Base-by-base conservation (phyloP, 2,113 vertebrate species). In the Poeciliopsis prolifica region DNA sequence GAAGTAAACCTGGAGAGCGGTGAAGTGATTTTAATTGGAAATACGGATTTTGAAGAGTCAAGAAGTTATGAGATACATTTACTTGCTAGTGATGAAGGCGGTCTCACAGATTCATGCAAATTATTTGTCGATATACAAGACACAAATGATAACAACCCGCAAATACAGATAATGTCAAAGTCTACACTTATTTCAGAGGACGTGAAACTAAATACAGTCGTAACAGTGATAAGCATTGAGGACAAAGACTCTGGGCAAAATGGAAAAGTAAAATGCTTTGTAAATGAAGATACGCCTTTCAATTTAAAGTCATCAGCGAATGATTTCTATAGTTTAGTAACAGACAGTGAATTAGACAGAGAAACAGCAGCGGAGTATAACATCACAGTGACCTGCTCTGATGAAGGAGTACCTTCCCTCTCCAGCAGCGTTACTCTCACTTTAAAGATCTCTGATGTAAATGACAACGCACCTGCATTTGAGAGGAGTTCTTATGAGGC, bases 71-170 rank as follows among this genome's bases (percentile, higher is more conserved):
- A 91, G 42, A 79, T 96, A 1, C 72, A 88, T 28, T 68, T 96
- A 17, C 86, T 95, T 60, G 95, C 91, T 2, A 86, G 61, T 22
- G 95, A 96, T 31, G 91, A 89, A 0, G 94, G 95, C 0, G 92
- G 94, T 0, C 30, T 95, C 0, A 74, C 78, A 0, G 87, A 92
- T 3, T 94, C 92, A 0, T 92, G 91, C 8, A 87, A 94, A 0
- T 72, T 96, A 0, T 62, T 92, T 11, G 88, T 94, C 37, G 94
- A 95, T 72, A 75, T 95, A 7, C 62, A 86, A 30, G 94, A 95
- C 74, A 79, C 91, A 8, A 95, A 95, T 87, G 94, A 96, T 63
- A 96, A 94, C 3, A 80, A 24, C 6, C 95, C 95, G 31, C 72
- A 89, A 2, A 89, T 96, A 33, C 93, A 79, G 0, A 72, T 95